A percentile compares a stretch with the other conserved stretches of the same genome.
These are phyloP conservation scores for Danio tinwini DNA, from an alignment of 2,797 vertebrate species.

Conservation along the genomic window DNA sequence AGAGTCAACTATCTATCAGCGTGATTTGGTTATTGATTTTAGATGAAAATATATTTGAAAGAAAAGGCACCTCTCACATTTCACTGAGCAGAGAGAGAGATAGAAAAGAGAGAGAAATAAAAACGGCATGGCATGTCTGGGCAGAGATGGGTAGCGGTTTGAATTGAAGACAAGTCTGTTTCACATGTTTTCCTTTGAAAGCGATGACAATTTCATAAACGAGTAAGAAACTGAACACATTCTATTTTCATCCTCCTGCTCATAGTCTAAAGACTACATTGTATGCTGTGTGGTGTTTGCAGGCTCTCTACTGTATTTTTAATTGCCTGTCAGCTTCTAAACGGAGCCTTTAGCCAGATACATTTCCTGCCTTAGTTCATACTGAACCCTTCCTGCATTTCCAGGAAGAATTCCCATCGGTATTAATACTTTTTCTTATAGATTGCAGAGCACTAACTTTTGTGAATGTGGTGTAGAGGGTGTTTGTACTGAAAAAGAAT, in stretches of 20 bases:
- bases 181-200: conserved; percentile 28
- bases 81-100: too few species aligned
- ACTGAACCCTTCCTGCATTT: conserved; percentile 8
- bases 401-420: background rate
- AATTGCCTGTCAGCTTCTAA: conserved; percentile 62
- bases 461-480: background rate
- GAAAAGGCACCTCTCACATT: too few species aligned
- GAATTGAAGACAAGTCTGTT: conserved; percentile 5
- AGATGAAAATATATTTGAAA: too few species aligned
- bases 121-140: conserved; percentile 16
- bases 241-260: conserved; percentile 61
- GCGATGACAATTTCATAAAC: conserved; percentile 51
- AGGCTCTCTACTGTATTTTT: conserved; percentile 47
- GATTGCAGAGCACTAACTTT: background rate
- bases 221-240: conserved; percentile 63
- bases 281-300: conserved; percentile 23
- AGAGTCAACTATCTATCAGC: too few species aligned
- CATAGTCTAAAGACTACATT: conserved; percentile 63
- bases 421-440: background rate
- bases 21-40: too few species aligned
- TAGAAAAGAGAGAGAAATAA: background rate
- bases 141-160: conserved; percentile 1
- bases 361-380: conserved; percentile 12
- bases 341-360: conserved; percentile 17
- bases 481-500: background rate